Evolutionary conservation across 2,888 invertebrate genomes (phyloP).

Genomic region (Cremastinae sp.): DNA sequence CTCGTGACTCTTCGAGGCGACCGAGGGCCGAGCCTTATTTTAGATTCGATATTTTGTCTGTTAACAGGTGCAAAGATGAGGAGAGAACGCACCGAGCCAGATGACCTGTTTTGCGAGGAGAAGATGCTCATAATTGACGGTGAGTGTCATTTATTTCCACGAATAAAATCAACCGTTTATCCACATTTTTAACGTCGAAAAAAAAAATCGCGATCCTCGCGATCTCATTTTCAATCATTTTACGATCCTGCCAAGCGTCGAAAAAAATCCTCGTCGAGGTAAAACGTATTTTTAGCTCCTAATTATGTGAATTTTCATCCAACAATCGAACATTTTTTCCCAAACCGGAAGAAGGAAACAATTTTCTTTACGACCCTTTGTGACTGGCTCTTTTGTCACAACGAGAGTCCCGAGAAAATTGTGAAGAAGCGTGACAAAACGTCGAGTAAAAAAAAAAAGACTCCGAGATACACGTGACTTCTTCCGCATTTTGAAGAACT

Average conservation of each 20-base stretch:
- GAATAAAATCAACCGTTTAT: neutral
- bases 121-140: slow-evolving; percentile 79
- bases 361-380: no score
- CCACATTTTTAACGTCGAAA: neutral
- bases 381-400: neutral
- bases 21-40: neutral
- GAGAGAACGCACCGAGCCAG: slow-evolving; percentile 76
- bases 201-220: neutral
- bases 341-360: no score
- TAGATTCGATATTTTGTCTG: slow-evolving; percentile 24
- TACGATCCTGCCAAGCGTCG: no score
- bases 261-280: neutral
- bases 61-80: slow-evolving; percentile 76
- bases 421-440: neutral
- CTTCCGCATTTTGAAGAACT: no score
- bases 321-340: no score
- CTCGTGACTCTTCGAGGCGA: neutral
- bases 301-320: no score
- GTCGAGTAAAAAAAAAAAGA: no score
- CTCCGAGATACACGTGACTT: no score
- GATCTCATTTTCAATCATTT: neutral
- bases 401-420: neutral
- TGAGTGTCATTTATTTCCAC: slow-evolving; percentile 64
- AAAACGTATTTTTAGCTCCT: no score
- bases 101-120: slow-evolving; percentile 79